These are phyloP conservation scores for Hycleus phaleratus DNA, from an alignment of 1,140 invertebrate genomes.

Conservation along the genomic window DNA sequence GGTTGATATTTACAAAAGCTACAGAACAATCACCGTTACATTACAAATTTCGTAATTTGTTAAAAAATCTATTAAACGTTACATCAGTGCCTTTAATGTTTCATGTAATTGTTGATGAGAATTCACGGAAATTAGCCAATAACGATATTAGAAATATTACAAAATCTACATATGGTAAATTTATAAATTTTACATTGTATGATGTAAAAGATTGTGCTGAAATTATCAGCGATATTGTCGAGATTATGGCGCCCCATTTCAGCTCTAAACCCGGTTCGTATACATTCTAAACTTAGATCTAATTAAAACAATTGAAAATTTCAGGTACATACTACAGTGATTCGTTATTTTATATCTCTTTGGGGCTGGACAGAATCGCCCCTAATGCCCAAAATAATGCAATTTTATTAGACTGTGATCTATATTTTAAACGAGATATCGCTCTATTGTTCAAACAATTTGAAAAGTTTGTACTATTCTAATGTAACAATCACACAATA, in stretches of 20 bases:
- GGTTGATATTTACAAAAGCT: constrained; percentile 40
- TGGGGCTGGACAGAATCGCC: constrained; percentile 65
- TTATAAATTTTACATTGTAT: constrained; percentile 47
- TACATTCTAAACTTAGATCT: background rate
- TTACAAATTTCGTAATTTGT: constrained; percentile 34
- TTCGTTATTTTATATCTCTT: constrained; percentile 72
- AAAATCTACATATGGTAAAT: constrained; percentile 32
- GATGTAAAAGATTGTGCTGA: constrained; percentile 54
- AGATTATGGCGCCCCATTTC: constrained; percentile 64
- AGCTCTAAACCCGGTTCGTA: constrained; percentile 59
- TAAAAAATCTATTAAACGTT: constrained; percentile 34
- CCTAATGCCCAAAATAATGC: constrained; percentile 52
- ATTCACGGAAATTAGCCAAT: constrained; percentile 55
- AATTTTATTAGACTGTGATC: constrained; percentile 73
- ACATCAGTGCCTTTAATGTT: constrained; percentile 49
- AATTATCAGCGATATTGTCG: constrained; percentile 56
- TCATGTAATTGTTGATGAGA: constrained; percentile 60
- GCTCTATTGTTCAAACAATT: constrained; percentile 61
- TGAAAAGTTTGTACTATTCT: constrained; percentile 41
- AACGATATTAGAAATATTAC: constrained; percentile 45
- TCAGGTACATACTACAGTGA: constrained; percentile 74
- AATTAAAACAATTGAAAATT: constrained; percentile 18
- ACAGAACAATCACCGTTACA: constrained; percentile 31
- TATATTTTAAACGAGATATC: constrained; percentile 66
- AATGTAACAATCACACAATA: no score